Conservation (phyloP, 2,888 invertebrate genomes). For the Machimus atricapillus region DNA sequence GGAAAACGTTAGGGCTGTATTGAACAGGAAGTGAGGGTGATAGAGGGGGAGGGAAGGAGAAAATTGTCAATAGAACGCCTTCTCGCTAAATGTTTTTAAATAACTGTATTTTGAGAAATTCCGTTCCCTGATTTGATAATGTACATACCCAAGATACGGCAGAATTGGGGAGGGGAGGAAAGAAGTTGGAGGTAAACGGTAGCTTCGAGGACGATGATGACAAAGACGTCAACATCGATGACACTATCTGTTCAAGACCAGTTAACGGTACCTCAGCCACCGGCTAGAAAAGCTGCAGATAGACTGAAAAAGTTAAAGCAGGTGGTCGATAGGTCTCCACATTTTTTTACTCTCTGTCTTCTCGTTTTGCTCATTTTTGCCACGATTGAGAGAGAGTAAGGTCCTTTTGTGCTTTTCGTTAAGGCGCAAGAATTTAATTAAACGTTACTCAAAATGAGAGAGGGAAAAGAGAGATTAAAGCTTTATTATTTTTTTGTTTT, state of each 20-base stretch:
- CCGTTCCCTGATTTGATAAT: background rate
- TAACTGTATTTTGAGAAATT: slow-evolving; percentile 18
- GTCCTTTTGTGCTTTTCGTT: background rate
- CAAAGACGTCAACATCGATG: background rate
- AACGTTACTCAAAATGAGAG: background rate
- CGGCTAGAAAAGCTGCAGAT: background rate
- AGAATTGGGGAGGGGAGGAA: background rate
- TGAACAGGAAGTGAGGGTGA: background rate
- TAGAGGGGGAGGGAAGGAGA: background rate
- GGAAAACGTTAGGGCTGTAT: no score
- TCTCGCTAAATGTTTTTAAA: slow-evolving; percentile 2
- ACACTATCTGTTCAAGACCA: background rate
- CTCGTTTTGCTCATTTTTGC: background rate
- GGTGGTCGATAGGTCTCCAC: no score
- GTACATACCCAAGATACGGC: background rate
- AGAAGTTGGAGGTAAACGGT: background rate
- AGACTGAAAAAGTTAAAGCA: background rate
- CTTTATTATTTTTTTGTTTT: no score
- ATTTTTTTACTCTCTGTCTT: background rate
- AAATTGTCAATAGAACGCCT: background rate
- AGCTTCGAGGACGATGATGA: background rate
- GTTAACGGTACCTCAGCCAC: background rate
- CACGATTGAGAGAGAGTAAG: background rate
- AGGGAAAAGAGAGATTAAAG: background rate
- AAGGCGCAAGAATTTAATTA: background rate